Base-by-base conservation (phyloP, 2,888 invertebrate species). In the Cephus spinipes region DNA sequence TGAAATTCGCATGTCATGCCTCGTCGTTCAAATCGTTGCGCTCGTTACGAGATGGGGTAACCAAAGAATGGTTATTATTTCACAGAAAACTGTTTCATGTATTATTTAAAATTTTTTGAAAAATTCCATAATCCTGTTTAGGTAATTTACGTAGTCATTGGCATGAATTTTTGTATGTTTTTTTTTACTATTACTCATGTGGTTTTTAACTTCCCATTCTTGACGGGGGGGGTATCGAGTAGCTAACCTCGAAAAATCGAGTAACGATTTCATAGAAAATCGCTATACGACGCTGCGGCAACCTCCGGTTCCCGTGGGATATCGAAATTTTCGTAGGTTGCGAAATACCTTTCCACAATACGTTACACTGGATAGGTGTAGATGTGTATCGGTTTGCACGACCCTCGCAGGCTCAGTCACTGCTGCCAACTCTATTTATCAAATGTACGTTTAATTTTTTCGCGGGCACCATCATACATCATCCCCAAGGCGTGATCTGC, bases 361-460 rank as follows among this genome's bases (percentile, higher is more conserved):
- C 55, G 23, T 55, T 55, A 23, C 55, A 9, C 2, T 23, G 23
- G 23, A 55, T 55, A 76, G 73, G 69, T 55, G n/a, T 35, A 40
- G 35, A 68, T 36, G 34, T 33, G 76, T 40, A 69, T 36, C 33
- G 55, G 23, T 15, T 69, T 15, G 69, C 4, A 71, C 12, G 69
- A 75, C 73, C 77, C 78, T 73, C 79, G 77, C 79, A 74, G 74
- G 76, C 79, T 77, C 36, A 81, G 83, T 82, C 83, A 79, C 82
- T 81, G 83, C 81, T 77, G 76, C 85, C 83, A 85, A 86, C 86
- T 89, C 90, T 89, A 90, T 90, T 90, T 89, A 90, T 90, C 90
- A 90, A 89, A 87, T 85, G 87, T 87, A 87, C 89, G 87, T 90
- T 90, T 90, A 90, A 90, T 90, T 90, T 89, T 90, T 90, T 89